Conservation (phyloP, 2,888 invertebrate species). For the Thysanoteuthis rhombus region DNA sequence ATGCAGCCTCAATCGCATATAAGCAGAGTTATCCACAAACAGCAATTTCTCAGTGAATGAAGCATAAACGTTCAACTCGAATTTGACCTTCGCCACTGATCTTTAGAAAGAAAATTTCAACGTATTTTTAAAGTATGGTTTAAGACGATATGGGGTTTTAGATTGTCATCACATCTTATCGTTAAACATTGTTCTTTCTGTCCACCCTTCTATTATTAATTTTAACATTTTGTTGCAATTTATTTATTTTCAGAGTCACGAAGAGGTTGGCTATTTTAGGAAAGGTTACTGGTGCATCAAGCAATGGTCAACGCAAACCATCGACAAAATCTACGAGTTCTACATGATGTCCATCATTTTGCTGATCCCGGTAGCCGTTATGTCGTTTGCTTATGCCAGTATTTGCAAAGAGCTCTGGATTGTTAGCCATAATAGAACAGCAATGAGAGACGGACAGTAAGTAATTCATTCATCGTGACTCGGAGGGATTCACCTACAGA, state of each 20-base stretch:
- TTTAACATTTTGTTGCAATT: not conserved
- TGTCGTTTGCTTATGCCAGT: conserved; percentile 76
- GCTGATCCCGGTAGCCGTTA: conserved; percentile 74
- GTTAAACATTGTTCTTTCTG: not conserved
- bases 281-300: conserved; percentile 73
- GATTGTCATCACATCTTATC: no score
- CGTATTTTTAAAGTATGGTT: no score
- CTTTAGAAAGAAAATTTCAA: no score
- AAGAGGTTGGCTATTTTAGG: conserved; percentile 42
- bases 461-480: not conserved
- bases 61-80: no score
- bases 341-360: conserved; percentile 76
- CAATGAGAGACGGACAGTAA: conserved; percentile 27
- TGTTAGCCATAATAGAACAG: conserved; percentile 38
- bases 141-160: no score
- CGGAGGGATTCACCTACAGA: no score
- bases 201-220: not conserved
- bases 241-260: conserved; percentile 40
- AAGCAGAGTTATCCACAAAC: no score
- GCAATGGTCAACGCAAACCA: conserved; percentile 64
- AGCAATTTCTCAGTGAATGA: no score
- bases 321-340: conserved; percentile 71
- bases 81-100: no score
- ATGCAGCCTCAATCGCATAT: no score
- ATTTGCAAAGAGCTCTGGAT: conserved; percentile 73